A percentile compares a stretch with the other conserved stretches of the same genome.
Evolutionary conservation across 2,888 invertebrate genomes (phyloP).

Genomic region (Neoscelio sp.): DNA sequence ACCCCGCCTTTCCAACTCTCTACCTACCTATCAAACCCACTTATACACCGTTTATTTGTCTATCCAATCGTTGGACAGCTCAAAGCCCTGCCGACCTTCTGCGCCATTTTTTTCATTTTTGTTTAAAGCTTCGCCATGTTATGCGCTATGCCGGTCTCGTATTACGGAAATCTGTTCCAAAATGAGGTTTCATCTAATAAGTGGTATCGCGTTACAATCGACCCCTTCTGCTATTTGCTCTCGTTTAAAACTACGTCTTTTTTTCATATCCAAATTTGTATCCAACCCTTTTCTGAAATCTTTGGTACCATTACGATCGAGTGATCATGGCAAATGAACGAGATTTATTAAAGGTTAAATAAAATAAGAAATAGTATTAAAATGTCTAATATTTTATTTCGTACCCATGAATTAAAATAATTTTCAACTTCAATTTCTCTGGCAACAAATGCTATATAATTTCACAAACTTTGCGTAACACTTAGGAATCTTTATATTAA

Average conservation of each 20-base stretch:
- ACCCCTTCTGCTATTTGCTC: constrained; percentile 28
- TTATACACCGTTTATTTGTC: constrained; percentile 78
- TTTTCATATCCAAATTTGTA: constrained; percentile 38
- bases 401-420: too few relatives aligned
- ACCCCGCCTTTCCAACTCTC: constrained; percentile 58
- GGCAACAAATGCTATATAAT: too few relatives aligned
- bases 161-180: constrained; percentile 74
- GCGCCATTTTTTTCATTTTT: constrained; percentile 76
- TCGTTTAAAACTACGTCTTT: constrained; percentile 20
- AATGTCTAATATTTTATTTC: too few relatives aligned
- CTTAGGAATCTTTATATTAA: too few relatives aligned
- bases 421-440: too few relatives aligned
- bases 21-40: constrained; percentile 71
- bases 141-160: constrained; percentile 68
- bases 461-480: too few relatives aligned
- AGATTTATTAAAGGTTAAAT: too few relatives aligned
- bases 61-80: constrained; percentile 80
- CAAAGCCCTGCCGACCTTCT: constrained; percentile 76
- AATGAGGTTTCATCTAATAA: constrained; percentile 53
- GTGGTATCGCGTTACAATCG: constrained; percentile 50
- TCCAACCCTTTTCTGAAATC: constrained; percentile 14
- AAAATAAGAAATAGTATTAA: too few relatives aligned
- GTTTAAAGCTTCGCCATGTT: constrained; percentile 61
- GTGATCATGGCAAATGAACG: background rate
- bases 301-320: background rate